Evolutionary conservation across 2,113 vertebrate species (phyloP).

Genomic region (Meles meles): DNA sequence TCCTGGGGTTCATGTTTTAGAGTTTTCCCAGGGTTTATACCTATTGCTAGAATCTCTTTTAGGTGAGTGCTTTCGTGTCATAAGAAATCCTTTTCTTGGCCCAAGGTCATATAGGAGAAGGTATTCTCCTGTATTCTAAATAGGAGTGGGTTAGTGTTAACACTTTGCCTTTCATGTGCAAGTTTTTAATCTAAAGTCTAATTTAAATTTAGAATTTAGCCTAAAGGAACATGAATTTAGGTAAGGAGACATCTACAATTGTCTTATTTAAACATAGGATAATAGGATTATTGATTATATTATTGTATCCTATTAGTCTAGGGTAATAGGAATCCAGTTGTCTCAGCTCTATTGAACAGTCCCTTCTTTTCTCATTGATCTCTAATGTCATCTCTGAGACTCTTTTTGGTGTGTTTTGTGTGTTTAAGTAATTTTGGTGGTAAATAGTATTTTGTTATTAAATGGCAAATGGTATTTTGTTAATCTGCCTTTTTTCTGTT

Average conservation of each 20-base stretch:
- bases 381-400: background rate
- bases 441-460: background rate
- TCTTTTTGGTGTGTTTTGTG: background rate
- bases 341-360: background rate
- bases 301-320: background rate
- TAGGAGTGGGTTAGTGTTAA: background rate
- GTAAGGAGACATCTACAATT: background rate
- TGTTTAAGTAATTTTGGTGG: background rate
- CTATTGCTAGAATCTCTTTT: background rate
- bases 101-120: background rate
- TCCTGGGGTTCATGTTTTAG: background rate
- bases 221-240: background rate
- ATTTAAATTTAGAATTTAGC: background rate
- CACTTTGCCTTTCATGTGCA: background rate
- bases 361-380: background rate
- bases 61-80: background rate
- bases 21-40: background rate
- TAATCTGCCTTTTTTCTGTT: background rate
- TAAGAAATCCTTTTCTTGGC: background rate
- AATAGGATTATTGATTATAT: background rate
- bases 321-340: background rate
- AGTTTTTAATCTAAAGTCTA: background rate
- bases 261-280: background rate
- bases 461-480: background rate
- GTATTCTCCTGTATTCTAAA: background rate